A percentile compares a stretch with the other conserved stretches of the same genome.
Conservation (phyloP, 1,140 invertebrate species). For the Leptopilina boulardi region DNA sequence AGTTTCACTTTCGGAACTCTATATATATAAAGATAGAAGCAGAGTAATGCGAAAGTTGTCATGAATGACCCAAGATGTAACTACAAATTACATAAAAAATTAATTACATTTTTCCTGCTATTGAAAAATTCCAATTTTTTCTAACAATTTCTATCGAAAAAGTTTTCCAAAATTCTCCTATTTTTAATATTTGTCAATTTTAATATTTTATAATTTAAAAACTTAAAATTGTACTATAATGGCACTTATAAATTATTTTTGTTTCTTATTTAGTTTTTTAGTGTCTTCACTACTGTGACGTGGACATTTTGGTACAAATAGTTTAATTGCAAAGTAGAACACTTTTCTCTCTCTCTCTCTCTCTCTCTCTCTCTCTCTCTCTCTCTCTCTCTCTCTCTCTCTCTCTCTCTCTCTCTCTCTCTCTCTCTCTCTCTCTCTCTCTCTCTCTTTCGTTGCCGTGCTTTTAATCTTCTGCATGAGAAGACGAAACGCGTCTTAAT, state of each 20-base stretch:
- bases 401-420: no score
- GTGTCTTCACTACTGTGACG: not conserved
- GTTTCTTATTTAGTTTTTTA: not conserved
- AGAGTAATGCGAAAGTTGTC: constrained; percentile 17
- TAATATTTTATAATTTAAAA: not conserved
- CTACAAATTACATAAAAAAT: not conserved
- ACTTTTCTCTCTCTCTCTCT: no score
- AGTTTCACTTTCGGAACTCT: constrained; percentile 27
- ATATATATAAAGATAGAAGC: not conserved
- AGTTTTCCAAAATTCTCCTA: no score
- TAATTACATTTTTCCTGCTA: no score
- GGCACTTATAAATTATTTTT: not conserved
- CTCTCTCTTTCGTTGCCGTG: not conserved
- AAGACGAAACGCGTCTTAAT: constrained; percentile 26
- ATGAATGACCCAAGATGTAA: not conserved
- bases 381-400: no score
- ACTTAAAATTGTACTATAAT: not conserved
- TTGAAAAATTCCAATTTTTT: no score
- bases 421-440: no score
- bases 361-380: no score
- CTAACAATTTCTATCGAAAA: no score
- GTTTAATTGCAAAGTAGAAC: constrained; percentile 16
- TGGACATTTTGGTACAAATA: constrained; percentile 9
- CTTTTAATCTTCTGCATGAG: constrained; percentile 2
- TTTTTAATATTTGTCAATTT: not conserved